Base-by-base conservation (phyloP, 2,797 vertebrate species). In the Menidia menidia region DNA sequence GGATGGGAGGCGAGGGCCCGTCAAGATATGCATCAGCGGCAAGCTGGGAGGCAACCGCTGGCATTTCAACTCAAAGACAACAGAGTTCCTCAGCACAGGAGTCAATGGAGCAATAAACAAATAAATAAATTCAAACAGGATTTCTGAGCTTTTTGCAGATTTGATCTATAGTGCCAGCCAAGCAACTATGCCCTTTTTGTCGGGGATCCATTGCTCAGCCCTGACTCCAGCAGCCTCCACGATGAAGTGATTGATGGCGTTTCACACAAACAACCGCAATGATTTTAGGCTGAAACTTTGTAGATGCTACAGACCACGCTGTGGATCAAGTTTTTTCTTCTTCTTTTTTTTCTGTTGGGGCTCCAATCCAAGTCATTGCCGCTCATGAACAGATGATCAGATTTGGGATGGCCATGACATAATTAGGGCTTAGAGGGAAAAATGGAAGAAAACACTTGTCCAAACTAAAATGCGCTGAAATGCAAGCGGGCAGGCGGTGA, bases 1-100 rank as follows among this genome's bases (percentile, higher is more conserved):
- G 39, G 16, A 25, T 2, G 25, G 11, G 53, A 12, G 11, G 45
- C 59, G 1, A 58, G 10, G 35, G 35, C 25, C 52, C 19, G 62
- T 73, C 45, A n/a, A 54, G 53, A 52, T 41, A 42, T 47, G 54
- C 64, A 25, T 57, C 18, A 6, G 66, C 8, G 11, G 44, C 8
- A 50, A 14, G 44, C 57, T 54, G 60, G 0, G 54, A 68, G 42
- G 62, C 31, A 19, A 68, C 1, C 32, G 19, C 13, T 61, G 9
- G 48, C 64, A 8, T 18, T 65, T 50, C 12, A 18, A 5, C 4
- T 15, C 55, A 44, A 25, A 18, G 3, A 61, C 35, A 47, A 69
- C 25, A 54, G 18, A 7, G 31, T 61, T 16, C 50, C 50, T 50
- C 13, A 54, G 4, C 0, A 4, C 56, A 48, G 19, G 52, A 35